Conservation (phyloP, 2,888 invertebrate species). For the Apamea sordens region DNA sequence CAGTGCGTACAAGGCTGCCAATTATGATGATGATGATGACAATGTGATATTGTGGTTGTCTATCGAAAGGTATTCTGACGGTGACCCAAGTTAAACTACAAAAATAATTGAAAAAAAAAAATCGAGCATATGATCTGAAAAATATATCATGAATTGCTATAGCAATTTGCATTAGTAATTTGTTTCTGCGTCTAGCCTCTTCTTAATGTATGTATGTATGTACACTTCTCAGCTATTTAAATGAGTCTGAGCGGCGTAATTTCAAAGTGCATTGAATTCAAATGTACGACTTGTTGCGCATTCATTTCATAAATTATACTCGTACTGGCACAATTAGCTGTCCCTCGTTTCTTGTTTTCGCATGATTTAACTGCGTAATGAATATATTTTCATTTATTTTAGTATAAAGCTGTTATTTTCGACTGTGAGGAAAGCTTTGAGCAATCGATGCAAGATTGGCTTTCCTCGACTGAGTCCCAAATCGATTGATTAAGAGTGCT, state of each 20-base stretch:
- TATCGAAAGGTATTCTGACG: neutral
- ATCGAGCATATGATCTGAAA: neutral
- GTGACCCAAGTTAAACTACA: neutral
- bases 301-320: conserved; percentile 52
- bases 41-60: neutral
- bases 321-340: conserved; percentile 48
- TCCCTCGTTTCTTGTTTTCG: conserved; percentile 32
- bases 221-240: conserved; percentile 30
- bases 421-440: neutral
- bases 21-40: neutral
- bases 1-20: neutral
- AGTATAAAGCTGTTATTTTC: neutral
- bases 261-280: conserved; percentile 63
- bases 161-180: neutral
- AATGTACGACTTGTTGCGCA: conserved; percentile 62
- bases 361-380: conserved; percentile 24
- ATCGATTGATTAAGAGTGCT: neutral
- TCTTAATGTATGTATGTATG: conserved; percentile 18
- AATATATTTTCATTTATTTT: conserved; percentile 27
- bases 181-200: neutral
- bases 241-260: conserved; percentile 45
- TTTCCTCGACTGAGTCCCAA: neutral
- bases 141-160: neutral
- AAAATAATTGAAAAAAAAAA: neutral
- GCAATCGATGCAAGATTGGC: neutral